Percentiles rank a stretch among this genome's conserved stretches.
Evolutionary conservation across 2,113 vertebrate genomes (phyloP).

Genomic region (Malurus alboscapulatus): DNA sequence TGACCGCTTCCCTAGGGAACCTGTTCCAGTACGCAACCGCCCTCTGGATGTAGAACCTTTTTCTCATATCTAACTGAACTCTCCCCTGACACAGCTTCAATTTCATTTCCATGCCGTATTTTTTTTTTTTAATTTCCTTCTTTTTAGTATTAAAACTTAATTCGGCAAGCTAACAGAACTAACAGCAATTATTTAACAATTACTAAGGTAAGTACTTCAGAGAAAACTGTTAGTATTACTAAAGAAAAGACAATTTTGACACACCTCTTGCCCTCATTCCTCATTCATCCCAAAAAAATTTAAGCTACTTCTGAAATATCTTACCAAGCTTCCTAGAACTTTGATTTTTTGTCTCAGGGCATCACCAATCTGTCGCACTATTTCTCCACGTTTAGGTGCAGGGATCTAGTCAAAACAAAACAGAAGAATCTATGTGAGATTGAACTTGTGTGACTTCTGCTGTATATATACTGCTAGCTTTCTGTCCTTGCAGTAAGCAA

Average conservation of each 20-base stretch:
- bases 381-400: conserved; percentile 94
- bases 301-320: not conserved
- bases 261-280: accelerated
- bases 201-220: not conserved
- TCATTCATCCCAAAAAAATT: not conserved
- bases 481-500: not conserved
- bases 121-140: no score
- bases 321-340: conserved; percentile 88
- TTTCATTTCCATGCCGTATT: not conserved
- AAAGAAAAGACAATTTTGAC: not conserved
- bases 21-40: not conserved
- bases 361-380: conserved; percentile 95
- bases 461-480: not conserved
- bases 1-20: not conserved
- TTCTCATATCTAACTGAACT: not conserved
- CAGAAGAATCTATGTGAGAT: not conserved
- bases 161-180: not conserved
- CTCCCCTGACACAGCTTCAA: not conserved
- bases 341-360: conserved; percentile 92
- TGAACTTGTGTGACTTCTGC: not conserved
- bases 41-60: not conserved
- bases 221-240: not conserved
- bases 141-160: not conserved
- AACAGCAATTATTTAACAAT: not conserved
- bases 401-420: conserved; percentile 79